Evolutionary conservation across 2,888 invertebrate genomes (phyloP).

Genomic region (Eucriotettix oculatus): DNA sequence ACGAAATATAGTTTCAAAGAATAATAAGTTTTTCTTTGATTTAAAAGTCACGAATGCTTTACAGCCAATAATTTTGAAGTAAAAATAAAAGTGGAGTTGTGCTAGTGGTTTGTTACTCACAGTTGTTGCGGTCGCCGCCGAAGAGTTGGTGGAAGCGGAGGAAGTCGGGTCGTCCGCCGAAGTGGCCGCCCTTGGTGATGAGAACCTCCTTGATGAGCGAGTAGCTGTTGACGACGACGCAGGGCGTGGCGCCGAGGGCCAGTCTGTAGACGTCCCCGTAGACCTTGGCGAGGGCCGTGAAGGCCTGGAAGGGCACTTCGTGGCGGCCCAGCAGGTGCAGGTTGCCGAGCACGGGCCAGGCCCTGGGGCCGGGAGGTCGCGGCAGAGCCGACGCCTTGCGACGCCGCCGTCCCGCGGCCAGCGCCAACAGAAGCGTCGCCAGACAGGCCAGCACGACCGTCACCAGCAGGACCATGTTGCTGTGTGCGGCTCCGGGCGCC

Average conservation of each 20-base stretch:
- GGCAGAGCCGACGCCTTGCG: neutral
- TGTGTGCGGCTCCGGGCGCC: too few relatives aligned
- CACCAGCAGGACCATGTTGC: neutral
- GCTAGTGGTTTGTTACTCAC: conserved; percentile 60
- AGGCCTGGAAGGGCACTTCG: conserved; percentile 51
- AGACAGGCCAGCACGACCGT: neutral
- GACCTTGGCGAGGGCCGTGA: conserved; percentile 45
- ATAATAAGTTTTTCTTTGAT: too few relatives aligned
- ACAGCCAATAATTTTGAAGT: too few relatives aligned
- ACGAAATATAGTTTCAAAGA: too few relatives aligned
- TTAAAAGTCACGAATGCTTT: too few relatives aligned
- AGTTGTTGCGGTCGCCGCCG: conserved; percentile 70
- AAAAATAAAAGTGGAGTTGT: too few relatives aligned
- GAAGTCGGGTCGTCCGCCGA: conserved; percentile 71
- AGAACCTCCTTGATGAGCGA: conserved; percentile 55
- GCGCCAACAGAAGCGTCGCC: neutral
- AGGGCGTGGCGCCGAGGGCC: conserved; percentile 47
- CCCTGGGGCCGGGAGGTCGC: conserved; percentile 34
- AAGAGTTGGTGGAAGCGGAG: conserved; percentile 64
- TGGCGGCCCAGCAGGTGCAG: conserved; percentile 45
- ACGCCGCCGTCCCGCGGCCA: neutral
- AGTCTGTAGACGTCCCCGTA: conserved; percentile 60
- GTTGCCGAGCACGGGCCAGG: conserved; percentile 54
- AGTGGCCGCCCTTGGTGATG: conserved; percentile 62
- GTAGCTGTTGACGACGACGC: conserved; percentile 58